These are phyloP conservation scores for Myripristis jacobus DNA, from an alignment of 2,797 vertebrate genomes.

Conservation along the genomic window DNA sequence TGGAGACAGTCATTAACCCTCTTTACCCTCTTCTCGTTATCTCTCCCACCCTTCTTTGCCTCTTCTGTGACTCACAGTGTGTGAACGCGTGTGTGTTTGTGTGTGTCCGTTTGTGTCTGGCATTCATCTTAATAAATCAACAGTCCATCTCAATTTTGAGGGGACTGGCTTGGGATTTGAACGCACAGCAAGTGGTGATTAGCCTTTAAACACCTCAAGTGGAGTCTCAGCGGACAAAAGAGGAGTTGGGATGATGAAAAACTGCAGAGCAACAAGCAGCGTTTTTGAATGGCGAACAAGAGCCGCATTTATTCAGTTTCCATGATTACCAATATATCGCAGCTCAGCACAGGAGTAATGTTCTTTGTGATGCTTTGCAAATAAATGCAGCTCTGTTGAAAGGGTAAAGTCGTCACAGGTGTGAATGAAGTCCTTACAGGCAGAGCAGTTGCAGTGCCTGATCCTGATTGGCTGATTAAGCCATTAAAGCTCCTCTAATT, in stretches of 20 bases:
- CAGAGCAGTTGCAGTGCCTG: too few relatives aligned
- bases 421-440: too few relatives aligned
- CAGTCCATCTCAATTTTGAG: conserved; percentile 54
- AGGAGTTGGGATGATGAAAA: not conserved
- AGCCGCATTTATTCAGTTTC: too few relatives aligned
- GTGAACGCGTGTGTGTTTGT: conserved; percentile 23
- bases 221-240: conserved; percentile 1
- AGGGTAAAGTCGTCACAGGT: too few relatives aligned
- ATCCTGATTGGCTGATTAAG: too few relatives aligned
- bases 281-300: too few relatives aligned
- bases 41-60: conserved; percentile 62
- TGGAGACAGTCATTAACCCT: conserved; percentile 77
- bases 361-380: too few relatives aligned
- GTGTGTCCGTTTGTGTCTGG: conserved; percentile 20
- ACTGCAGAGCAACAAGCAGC: too few relatives aligned
- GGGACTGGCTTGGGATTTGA: conserved; percentile 65
- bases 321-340: too few relatives aligned
- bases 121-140: conserved; percentile 72
- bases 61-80: conserved; percentile 31
- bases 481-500: too few relatives aligned
- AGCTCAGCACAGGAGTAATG: too few relatives aligned
- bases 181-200: conserved; percentile 55
- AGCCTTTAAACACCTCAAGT: conserved; percentile 44
- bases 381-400: too few relatives aligned
- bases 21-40: conserved; percentile 74